phyloP scores from a whole-genome alignment of 1,140 invertebrate genomes.

The Papilio xuthus region DNA sequence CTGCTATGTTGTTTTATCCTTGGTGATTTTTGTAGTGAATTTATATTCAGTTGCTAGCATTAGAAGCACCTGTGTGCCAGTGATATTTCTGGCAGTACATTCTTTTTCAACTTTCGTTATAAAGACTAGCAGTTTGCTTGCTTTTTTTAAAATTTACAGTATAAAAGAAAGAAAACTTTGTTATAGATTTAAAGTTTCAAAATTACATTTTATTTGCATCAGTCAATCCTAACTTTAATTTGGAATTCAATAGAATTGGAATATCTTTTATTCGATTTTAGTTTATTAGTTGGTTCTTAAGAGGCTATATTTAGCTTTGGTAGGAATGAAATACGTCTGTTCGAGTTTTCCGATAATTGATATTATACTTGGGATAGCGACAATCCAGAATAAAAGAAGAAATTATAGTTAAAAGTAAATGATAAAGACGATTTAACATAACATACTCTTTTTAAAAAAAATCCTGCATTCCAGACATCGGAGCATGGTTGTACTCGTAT shows the following conservation, averaged over 20 bases:
- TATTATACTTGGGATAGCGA: not conserved
- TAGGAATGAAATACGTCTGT: not conserved
- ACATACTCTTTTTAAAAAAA: not conserved
- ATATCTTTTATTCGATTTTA: no score
- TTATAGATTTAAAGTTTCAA: not conserved
- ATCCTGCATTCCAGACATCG: not conserved
- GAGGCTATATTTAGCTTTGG: no score
- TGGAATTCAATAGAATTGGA: no score
- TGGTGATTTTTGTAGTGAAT: conserved; percentile 23
- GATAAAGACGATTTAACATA: not conserved
- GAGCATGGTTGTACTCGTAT: not conserved
- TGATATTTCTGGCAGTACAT: conserved; percentile 3
- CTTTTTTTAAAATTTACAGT: not conserved
- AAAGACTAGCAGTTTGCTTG: not conserved
- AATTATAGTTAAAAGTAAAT: not conserved
- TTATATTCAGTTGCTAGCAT: conserved; percentile 17
- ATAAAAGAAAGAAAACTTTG: not conserved
- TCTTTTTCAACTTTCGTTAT: not conserved
- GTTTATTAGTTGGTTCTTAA: no score
- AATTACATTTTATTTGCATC: no score
- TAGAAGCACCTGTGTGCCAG: not conserved
- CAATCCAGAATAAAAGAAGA: not conserved
- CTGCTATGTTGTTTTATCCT: not conserved
- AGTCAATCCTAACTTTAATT: no score
- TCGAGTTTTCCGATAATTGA: not conserved